Evolutionary conservation across 2,888 invertebrate species (phyloP).

Genomic region (Lycia hirtaria): DNA sequence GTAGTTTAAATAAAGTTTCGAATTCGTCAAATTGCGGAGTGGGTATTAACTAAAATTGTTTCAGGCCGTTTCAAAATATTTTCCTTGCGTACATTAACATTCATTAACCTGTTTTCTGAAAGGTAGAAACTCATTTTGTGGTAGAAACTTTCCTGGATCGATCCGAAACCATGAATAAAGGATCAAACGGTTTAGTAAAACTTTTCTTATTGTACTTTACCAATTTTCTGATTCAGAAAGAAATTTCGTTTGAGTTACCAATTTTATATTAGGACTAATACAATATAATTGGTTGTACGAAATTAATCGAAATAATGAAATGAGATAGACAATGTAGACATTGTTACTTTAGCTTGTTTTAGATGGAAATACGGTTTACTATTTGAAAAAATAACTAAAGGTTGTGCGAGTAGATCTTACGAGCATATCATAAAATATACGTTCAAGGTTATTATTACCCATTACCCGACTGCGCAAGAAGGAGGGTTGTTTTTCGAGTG

Average conservation of each 20-base stretch:
- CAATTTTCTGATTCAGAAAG: constrained; percentile 11
- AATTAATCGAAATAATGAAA: constrained; percentile 8
- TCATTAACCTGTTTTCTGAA: constrained; percentile 26
- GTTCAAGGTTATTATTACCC: too few species aligned
- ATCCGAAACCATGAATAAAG: constrained; percentile 25
- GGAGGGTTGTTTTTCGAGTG: too few species aligned
- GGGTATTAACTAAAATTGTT: constrained; percentile 24
- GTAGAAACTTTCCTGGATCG: constrained; percentile 17
- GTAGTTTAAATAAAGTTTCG: constrained; percentile 8
- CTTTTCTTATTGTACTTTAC: constrained; percentile 13
- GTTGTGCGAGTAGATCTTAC: too few species aligned
- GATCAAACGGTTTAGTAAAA: constrained; percentile 24
- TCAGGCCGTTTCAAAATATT: constrained; percentile 32
- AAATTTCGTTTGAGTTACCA: constrained; percentile 13
- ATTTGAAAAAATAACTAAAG: too few species aligned
- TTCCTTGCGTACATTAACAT: constrained; percentile 33
- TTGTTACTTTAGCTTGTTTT: too few species aligned
- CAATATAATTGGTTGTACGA: constrained; percentile 1
- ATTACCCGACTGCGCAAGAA: too few species aligned
- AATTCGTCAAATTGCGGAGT: constrained; percentile 10
- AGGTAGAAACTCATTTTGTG: constrained; percentile 31
- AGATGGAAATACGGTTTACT: too few species aligned
- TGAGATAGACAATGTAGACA: background rate
- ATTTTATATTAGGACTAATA: constrained; percentile 9
- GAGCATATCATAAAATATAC: too few species aligned